Conservation (phyloP, 1,140 invertebrate genomes). For the Dryas iulia region DNA sequence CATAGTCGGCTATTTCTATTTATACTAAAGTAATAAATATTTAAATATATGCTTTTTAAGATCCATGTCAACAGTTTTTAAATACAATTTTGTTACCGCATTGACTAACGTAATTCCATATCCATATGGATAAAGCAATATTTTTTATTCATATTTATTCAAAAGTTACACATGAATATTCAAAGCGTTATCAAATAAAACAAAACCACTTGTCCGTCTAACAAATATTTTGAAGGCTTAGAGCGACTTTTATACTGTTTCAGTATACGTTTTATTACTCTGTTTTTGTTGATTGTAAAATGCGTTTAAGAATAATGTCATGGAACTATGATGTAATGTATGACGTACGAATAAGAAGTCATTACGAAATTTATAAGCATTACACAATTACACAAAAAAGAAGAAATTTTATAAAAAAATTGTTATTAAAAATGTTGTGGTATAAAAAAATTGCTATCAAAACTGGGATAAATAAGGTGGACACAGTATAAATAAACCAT, state of each 20-base stretch:
- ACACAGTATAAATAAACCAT: no score
- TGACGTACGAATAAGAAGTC: not conserved
- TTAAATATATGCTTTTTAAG: not conserved
- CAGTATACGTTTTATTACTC: slow-evolving; percentile 12
- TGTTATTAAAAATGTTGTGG: no score
- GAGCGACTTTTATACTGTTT: not conserved
- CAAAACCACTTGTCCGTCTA: not conserved
- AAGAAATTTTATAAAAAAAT: no score
- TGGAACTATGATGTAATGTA: slow-evolving; percentile 8
- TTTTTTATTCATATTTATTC: slow-evolving; percentile 4
- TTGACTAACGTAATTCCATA: slow-evolving; percentile 1
- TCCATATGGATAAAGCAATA: not conserved
- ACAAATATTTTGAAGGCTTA: slow-evolving; percentile 1
- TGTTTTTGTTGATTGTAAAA: slow-evolving; percentile 6
- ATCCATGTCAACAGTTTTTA: not conserved
- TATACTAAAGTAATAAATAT: not conserved
- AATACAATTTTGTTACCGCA: not conserved
- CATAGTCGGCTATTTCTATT: not conserved
- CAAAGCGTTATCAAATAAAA: slow-evolving; percentile 13
- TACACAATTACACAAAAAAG: not conserved
- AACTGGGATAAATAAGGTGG: no score
- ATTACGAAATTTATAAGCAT: not conserved
- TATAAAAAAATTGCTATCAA: no score
- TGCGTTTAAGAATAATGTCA: slow-evolving; percentile 12
- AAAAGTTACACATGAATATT: slow-evolving; percentile 6